Percentiles rank a stretch among this genome's conserved stretches.
phyloP scores from a whole-genome alignment of 2,113 vertebrate species.

The Tupaia chinensis region DNA sequence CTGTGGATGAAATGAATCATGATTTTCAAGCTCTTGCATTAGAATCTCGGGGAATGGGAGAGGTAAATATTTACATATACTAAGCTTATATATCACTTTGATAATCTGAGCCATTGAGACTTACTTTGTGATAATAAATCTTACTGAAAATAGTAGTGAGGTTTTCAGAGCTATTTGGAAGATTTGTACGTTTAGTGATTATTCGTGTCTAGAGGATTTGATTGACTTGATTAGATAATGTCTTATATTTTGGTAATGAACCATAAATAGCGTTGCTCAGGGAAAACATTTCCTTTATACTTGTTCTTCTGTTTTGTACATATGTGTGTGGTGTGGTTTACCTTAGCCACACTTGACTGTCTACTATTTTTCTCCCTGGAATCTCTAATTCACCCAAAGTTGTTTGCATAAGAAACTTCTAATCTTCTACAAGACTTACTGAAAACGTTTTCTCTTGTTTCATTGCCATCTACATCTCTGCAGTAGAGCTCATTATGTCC shows the following conservation, averaged over 20 bases:
- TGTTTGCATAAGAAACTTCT: constrained; percentile 69
- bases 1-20: constrained; percentile 99
- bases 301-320: constrained; percentile 67
- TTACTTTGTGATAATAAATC: constrained; percentile 45
- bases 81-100: constrained; percentile 36
- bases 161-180: not conserved
- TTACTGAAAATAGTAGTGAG: constrained; percentile 40
- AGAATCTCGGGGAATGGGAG: constrained; percentile 99
- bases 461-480: not conserved
- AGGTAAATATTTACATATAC: constrained; percentile 90
- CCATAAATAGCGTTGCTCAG: constrained; percentile 43
- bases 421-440: constrained; percentile 48
- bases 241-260: constrained; percentile 55
- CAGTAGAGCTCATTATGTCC: constrained; percentile 66
- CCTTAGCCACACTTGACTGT: constrained; percentile 57
- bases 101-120: constrained; percentile 39
- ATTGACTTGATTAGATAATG: constrained; percentile 45
- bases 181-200: not conserved
- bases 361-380: constrained; percentile 52
- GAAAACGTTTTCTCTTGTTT: constrained; percentile 51
- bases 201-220: constrained; percentile 61
- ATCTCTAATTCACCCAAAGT: constrained; percentile 48
- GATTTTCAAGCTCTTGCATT: constrained; percentile 99
- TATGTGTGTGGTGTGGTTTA: constrained; percentile 65
- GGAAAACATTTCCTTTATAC: constrained; percentile 33